phyloP scores from a whole-genome alignment of 2,797 vertebrate genomes.

The Pipistrellus pipistrellus region DNA sequence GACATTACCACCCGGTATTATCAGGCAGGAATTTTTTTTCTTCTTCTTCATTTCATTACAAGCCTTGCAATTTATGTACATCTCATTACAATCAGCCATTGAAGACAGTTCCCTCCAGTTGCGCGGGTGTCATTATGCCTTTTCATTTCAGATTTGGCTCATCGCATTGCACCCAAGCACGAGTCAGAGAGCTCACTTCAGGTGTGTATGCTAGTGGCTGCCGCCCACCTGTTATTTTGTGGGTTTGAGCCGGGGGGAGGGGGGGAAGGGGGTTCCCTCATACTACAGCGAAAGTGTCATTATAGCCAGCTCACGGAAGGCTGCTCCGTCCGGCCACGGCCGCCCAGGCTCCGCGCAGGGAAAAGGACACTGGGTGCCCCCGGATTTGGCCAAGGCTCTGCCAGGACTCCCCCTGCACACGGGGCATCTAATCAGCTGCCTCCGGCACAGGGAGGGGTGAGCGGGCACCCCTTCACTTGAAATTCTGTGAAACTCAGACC shows the following conservation, averaged over 20 bases:
- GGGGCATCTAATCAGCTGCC: not conserved
- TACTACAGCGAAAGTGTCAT: not conserved
- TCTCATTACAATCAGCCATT: slow-evolving; percentile 83
- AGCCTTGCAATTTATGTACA: slow-evolving; percentile 81
- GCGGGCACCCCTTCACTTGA: not conserved
- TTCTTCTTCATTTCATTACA: slow-evolving; percentile 79
- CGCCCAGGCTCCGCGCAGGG: not conserved
- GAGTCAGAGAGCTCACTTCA: slow-evolving; percentile 68
- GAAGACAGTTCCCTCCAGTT: slow-evolving; percentile 83
- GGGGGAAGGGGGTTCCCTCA: no score
- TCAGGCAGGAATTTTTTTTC: slow-evolving; percentile 73
- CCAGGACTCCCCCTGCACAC: not conserved
- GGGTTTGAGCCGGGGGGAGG: not conserved
- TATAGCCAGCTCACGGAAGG: not conserved
- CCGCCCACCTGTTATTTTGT: slow-evolving; percentile 35
- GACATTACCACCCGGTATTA: slow-evolving; percentile 77
- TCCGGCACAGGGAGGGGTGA: not conserved
- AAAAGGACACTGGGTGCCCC: not conserved
- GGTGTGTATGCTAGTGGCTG: not conserved
- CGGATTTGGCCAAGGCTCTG: not conserved
- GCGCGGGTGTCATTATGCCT: slow-evolving; percentile 73
- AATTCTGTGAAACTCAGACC: not conserved
- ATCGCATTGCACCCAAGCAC: slow-evolving; percentile 54
- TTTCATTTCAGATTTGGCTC: slow-evolving; percentile 65
- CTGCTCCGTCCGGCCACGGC: not conserved